Evolutionary conservation across 2,888 invertebrate genomes (phyloP), one percentile per base, ranked within the genome.

Genomic region (Drosophila setosimentum): DNA sequence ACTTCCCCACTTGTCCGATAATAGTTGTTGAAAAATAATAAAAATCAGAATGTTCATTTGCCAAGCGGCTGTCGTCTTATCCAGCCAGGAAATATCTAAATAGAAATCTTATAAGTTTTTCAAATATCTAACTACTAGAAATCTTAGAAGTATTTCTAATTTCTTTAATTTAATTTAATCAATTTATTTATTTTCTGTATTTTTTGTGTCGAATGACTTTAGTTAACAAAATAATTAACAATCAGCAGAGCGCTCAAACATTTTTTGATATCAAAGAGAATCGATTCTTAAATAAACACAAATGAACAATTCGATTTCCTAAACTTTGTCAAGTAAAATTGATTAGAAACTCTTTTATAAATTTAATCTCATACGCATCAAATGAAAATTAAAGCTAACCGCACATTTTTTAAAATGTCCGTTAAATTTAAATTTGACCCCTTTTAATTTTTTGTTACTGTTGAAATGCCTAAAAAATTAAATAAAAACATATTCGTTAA

Each of bases 31-130:
- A 68, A 68, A 54, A 42, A 50, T 68, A 50, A 37, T 87, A 73
- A 76, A 45, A 37, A n/a, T 55, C 82, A 83, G 87, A 87, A 89
- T 85, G 89, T 71, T 89, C 82, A 85, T 87, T 84, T 13, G 42
- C 42, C 50, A 70, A 62, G 45, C 68, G 54, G 69, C 68, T 68
- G 11, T 67, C 57, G 11, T 65, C 59, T 71, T 63, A 74, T 71
- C 71, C 78, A 32, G 33, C 32, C 35, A 30, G 54, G 33, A 32
- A n/a, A 27, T 29, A 13, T 11, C 11, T 24, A 21, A 67, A n/a
- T 8, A 27, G 5, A 42, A 42, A 21, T 42, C 21, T 6, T 1
- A 5, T 5, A 21, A 11, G 11, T 42, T 21, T 21, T 21, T 21
- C 11, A 42, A 1, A 1, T 42, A 21, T 42, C 11, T 11, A 42